Base-by-base conservation (phyloP, 1,140 invertebrate species). In the Drosophila sturtevanti region DNA sequence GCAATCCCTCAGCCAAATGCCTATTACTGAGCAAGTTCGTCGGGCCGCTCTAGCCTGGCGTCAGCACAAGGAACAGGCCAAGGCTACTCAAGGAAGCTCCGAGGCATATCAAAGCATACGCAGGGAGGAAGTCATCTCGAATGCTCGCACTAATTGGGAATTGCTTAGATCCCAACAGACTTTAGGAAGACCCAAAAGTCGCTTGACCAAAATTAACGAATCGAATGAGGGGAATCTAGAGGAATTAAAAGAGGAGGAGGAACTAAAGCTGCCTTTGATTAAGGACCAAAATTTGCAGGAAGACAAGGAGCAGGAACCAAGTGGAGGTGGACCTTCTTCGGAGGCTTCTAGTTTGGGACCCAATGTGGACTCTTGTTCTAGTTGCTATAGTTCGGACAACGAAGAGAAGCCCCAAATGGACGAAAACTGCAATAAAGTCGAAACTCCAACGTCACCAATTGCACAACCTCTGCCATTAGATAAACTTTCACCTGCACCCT, bases 101-200 rank as follows among this genome's bases (percentile, higher is more conserved):
- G 94, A 95, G 71, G 94, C 95, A 2, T 94, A 94, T 72, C 93
- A 94, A 67, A 95, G 94, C 69, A 94, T 94, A 24, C 92, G 94
- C 0, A 92, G 96, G 3, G 96, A 96, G 80, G 95, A 96, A 91
- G 94, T 96, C 1, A 96, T 97, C 62, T 95, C 95, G 27, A 97
- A 97, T 90, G 96, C 96, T 1, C 94, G 95, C 73, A 96, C 95
- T 2, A 96, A 96, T 77, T 97, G 96, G 96, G 96, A 97, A 90
- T 90, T 96, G 52, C 89, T 96, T 1, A 93, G 95, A 77, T 95
- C 94, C 7, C 95, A 95, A 92, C 91, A 92, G 37, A 81, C 86
- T 0, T 58, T 75, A 16, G 69, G 77, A 24, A 55, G 82, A 4
- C 73, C 71, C 44, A 87, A 87, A 35, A 69, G 73, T 1, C 77